These are phyloP conservation scores for Caradrina kadenii DNA, from an alignment of 2,888 invertebrate genomes.

Conservation along the genomic window DNA sequence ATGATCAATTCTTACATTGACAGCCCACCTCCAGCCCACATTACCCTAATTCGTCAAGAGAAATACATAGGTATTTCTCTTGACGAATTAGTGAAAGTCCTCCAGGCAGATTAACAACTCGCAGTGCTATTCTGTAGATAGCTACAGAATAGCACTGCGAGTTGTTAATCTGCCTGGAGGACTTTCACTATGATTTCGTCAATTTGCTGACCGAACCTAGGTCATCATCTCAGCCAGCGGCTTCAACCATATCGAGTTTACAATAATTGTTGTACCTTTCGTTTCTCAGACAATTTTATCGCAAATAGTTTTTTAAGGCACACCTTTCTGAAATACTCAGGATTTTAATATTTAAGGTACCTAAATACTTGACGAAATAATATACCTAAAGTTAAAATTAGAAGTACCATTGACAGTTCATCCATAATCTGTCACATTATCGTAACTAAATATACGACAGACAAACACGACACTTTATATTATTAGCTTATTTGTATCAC, in stretches of 20 bases:
- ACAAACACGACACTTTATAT: constrained; percentile 10
- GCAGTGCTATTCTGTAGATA: too few relatives aligned
- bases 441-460: constrained; percentile 40
- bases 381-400: constrained; percentile 3
- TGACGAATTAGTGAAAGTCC: too few relatives aligned
- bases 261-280: too few relatives aligned
- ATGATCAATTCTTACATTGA: too few relatives aligned
- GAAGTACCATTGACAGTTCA: constrained; percentile 15
- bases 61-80: too few relatives aligned
- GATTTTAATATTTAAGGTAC: neutral
- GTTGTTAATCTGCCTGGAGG: neutral
- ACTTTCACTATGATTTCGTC: neutral
- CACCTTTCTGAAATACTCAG: neutral
- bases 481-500: constrained; percentile 16
- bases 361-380: neutral
- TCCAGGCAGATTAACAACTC: too few relatives aligned
- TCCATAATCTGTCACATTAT: constrained; percentile 47
- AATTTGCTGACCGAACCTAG: neutral
- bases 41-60: too few relatives aligned
- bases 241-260: too few relatives aligned
- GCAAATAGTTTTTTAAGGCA: neutral
- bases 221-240: too few relatives aligned
- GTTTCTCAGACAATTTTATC: neutral
- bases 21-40: too few relatives aligned
- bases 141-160: too few relatives aligned